Conservation (phyloP, 1,140 invertebrate species). For the Drosophila repletoides region DNA sequence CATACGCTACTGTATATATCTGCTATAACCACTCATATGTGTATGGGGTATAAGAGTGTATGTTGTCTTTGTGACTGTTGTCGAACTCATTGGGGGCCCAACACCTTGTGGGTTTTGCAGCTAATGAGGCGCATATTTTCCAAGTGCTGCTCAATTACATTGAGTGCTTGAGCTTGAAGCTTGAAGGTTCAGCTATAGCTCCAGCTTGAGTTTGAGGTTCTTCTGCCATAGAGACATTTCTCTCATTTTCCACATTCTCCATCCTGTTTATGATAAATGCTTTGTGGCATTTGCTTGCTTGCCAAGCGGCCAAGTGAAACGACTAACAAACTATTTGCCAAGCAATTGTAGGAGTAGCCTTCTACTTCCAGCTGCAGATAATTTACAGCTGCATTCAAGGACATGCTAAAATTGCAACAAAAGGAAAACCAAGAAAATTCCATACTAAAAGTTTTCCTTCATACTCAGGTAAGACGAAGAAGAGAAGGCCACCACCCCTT, state of each 20-base stretch:
- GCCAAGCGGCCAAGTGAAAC: slow-evolving; percentile 1
- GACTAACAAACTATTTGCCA: slow-evolving; percentile 39
- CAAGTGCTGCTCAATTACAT: slow-evolving; percentile 76
- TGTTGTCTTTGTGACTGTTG: slow-evolving; percentile 30
- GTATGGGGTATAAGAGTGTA: background rate
- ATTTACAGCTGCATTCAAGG: slow-evolving; percentile 40
- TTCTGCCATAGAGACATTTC: background rate
- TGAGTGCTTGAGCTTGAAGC: slow-evolving; percentile 59
- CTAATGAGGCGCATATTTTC: slow-evolving; percentile 76
- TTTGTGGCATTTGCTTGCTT: slow-evolving; percentile 39
- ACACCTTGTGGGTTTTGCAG: slow-evolving; percentile 40
- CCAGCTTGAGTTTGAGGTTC: slow-evolving; percentile 16
- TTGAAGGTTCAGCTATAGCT: too few relatives aligned
- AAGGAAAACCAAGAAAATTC: slow-evolving; percentile 5
- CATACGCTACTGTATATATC: slow-evolving; percentile 12
- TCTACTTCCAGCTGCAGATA: too few relatives aligned
- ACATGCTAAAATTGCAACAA: slow-evolving; percentile 1
- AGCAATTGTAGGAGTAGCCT: slow-evolving; percentile 37
- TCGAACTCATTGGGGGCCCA: slow-evolving; percentile 20
- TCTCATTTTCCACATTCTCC: background rate
- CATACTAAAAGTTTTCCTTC: slow-evolving; percentile 37
- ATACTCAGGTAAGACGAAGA: slow-evolving; percentile 6
- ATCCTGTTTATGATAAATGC: slow-evolving; percentile 47
- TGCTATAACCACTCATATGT: slow-evolving; percentile 10
- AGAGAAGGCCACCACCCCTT: background rate